Evolutionary conservation across 2,888 invertebrate genomes (phyloP), one percentile per base, ranked within the genome.

Genomic region (Mythimna loreyi): DNA sequence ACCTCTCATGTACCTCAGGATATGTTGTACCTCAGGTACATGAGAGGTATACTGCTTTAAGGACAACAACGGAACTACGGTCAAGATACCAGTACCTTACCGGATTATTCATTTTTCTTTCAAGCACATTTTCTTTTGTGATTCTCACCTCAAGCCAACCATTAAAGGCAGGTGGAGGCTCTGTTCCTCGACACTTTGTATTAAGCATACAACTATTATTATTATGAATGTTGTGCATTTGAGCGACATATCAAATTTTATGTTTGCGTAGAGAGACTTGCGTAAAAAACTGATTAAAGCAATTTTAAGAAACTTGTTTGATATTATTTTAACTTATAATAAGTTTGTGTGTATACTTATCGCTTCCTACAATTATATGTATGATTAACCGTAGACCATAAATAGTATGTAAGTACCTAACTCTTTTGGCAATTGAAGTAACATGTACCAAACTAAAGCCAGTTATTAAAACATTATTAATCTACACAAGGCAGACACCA

Each of bases 211-310:
- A n/a, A 40, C 16, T 6, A 23, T 23, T 13, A n/a, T 23, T 49
- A 49, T 53, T n/a, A n/a, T 30, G 5, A n/a, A 5, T 30, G 16
- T 33, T 59, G 30, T 50, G 50, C 43, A 45, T 19, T 23, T 25
- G 23, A 62, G 33, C 16, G 53, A 45, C 52, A 45, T 36, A n/a
- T 43, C 11, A 47, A 23, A 47, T 64, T 9, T 21, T 11, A 25
- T 7, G 47, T 28, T 25, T 13, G n/a, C 16, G 40, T 40, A 40
- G 1, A 40, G 13, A 21, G 21, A 36, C 19, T 45, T 53, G 36
- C 28, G 5, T 19, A 65, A 74, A 72, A 70, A 70, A 53, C 30
- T 1, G 40, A 53, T 47, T 64, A 53, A 19, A 53, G 23, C 65
- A 53, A 13, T 11, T 28, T 5, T 13, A 40, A 40, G 40, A 53